Conservation (phyloP, 2,113 vertebrate genomes). For the Brachypodius melanocephalos region DNA sequence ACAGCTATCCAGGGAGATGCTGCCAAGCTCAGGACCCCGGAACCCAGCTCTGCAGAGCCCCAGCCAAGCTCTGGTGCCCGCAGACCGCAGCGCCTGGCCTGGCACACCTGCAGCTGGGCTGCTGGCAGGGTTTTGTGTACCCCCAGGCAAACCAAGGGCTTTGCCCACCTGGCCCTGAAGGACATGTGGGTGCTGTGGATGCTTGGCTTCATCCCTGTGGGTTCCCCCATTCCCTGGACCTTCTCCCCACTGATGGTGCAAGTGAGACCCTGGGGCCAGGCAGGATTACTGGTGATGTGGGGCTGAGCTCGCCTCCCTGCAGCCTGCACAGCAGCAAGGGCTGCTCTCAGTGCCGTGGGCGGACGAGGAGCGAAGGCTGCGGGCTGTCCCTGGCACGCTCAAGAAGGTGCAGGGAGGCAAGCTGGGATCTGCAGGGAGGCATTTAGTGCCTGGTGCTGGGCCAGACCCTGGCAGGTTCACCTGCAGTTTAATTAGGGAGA, state of each 20-base stretch:
- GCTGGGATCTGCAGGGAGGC: slow-evolving; percentile 70
- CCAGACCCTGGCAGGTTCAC: slow-evolving; percentile 75
- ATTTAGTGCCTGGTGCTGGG: slow-evolving; percentile 52
- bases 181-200: background rate
- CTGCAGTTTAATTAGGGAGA: slow-evolving; percentile 74
- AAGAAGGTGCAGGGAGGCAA: slow-evolving; percentile 66
- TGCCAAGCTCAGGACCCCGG: background rate
- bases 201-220: background rate
- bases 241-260: background rate
- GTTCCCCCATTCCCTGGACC: background rate
- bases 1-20: background rate
- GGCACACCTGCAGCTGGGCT: background rate
- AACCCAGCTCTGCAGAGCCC: background rate
- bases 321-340: background rate
- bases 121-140: background rate
- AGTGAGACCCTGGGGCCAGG: background rate
- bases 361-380: background rate
- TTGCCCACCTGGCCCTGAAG: background rate
- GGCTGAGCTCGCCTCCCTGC: background rate
- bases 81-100: background rate
- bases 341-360: background rate
- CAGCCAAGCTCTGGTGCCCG: background rate
- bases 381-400: slow-evolving; percentile 35
- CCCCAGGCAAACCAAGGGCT: background rate
- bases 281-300: fast-evolving